phyloP scores from a whole-genome alignment of 2,888 invertebrate species.

The Ophion ventricosus region DNA sequence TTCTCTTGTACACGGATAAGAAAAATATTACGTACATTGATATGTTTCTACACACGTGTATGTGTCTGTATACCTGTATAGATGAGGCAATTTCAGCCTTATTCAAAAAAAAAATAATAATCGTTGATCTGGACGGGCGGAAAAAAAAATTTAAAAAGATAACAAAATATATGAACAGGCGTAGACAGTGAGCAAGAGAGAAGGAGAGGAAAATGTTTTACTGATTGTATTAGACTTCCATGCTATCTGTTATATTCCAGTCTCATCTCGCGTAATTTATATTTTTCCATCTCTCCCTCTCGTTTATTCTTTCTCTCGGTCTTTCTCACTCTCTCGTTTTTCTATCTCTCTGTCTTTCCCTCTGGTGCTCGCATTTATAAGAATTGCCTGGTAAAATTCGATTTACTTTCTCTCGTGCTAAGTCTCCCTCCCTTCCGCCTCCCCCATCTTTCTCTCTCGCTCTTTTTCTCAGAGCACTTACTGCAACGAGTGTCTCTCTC shows the following conservation, averaged over 20 bases:
- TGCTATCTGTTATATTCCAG: conserved; percentile 59
- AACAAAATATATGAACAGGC: conserved; percentile 27
- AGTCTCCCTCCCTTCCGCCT: conserved; percentile 43
- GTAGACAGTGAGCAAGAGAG: conserved; percentile 6
- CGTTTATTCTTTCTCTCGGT: conserved; percentile 56
- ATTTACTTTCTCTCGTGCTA: conserved; percentile 51
- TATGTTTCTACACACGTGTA: neutral
- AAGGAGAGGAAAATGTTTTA: conserved; percentile 36
- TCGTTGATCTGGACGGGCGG: conserved; percentile 39
- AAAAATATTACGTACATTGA: neutral
- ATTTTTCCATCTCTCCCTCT: conserved; percentile 41
- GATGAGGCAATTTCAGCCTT: conserved; percentile 49
- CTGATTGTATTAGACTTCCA: conserved; percentile 57
- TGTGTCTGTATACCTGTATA: neutral
- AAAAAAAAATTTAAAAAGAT: conserved; percentile 48
- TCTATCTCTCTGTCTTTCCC: conserved; percentile 73
- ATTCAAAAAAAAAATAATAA: conserved; percentile 52
- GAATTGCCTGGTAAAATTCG: conserved; percentile 64
- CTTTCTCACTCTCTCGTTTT: conserved; percentile 28
- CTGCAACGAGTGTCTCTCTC: conserved; percentile 22
- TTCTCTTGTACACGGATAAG: neutral
- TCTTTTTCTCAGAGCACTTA: conserved; percentile 65
- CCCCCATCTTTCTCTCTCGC: conserved; percentile 70
- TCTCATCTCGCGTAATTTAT: conserved; percentile 60
- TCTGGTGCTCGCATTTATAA: conserved; percentile 56